Conservation (phyloP, 2,113 vertebrate species). For the Azemiops feae region DNA sequence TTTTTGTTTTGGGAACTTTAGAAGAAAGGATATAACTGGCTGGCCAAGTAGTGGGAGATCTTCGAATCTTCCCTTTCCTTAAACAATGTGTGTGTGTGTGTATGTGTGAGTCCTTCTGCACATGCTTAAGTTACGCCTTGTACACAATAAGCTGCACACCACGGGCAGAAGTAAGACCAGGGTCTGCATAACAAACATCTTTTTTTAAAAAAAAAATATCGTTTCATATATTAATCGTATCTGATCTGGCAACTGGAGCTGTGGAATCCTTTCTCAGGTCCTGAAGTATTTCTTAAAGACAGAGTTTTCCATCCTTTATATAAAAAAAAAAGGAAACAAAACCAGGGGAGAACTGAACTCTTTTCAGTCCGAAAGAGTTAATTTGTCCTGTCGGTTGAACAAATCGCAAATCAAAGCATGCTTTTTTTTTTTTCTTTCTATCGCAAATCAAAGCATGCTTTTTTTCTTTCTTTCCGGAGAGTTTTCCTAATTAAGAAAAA, state of each 20-base stretch:
- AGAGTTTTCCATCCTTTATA: background rate
- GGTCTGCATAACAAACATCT: background rate
- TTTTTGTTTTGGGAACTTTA: background rate
- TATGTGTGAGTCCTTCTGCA: background rate
- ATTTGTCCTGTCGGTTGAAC: background rate
- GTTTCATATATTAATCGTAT: background rate
- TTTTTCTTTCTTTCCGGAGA: background rate
- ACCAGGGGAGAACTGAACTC: background rate
- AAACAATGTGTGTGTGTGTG: no score
- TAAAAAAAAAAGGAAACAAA: background rate
- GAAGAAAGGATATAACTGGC: background rate
- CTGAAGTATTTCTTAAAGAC: background rate
- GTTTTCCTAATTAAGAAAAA: background rate
- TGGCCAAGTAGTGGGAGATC: background rate
- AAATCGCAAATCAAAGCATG: background rate
- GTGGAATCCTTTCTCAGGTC: no score
- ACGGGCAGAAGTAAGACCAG: background rate
- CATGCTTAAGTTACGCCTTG: background rate
- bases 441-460: background rate
- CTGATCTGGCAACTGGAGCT: background rate
- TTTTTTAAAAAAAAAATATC: background rate
- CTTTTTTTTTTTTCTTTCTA: no score
- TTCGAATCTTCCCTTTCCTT: background rate
- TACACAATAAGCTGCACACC: background rate
- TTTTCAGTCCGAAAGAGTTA: background rate